These are phyloP conservation scores for Coptotermes formosanus DNA, from an alignment of 1,140 invertebrate species.

Conservation along the genomic window DNA sequence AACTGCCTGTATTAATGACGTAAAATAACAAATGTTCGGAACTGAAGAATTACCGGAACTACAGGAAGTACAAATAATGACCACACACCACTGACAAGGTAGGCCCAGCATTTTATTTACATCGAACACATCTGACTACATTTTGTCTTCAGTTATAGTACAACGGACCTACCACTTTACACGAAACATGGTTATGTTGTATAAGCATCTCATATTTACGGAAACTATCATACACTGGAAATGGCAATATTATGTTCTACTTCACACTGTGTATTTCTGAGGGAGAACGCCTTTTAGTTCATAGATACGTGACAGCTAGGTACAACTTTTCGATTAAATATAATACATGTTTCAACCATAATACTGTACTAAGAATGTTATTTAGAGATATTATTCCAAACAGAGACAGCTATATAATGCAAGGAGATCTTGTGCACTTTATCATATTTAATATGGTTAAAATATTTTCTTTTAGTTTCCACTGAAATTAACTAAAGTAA, in stretches of 20 bases:
- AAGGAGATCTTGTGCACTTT: background rate
- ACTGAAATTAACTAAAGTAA: too few species aligned
- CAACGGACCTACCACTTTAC: background rate
- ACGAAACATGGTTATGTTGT: background rate
- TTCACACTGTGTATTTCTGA: background rate
- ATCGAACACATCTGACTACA: background rate
- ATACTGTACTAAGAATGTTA: constrained; percentile 7
- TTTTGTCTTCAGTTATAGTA: background rate
- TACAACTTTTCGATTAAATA: background rate
- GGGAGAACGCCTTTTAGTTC: background rate
- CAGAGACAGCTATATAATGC: background rate
- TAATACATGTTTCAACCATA: background rate
- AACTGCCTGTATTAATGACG: too few species aligned
- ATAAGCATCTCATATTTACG: background rate
- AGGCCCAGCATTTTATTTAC: constrained; percentile 12
- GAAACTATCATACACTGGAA: background rate
- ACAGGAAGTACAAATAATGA: too few species aligned
- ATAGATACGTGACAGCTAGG: background rate
- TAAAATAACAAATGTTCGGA: too few species aligned
- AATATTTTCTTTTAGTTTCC: background rate
- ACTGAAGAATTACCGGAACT: too few species aligned
- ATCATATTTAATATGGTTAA: background rate
- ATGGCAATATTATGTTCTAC: background rate
- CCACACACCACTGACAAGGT: background rate
- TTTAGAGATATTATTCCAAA: background rate